phyloP scores from a whole-genome alignment of 2,888 invertebrate species.

The Lordiphosa andalusiaca region DNA sequence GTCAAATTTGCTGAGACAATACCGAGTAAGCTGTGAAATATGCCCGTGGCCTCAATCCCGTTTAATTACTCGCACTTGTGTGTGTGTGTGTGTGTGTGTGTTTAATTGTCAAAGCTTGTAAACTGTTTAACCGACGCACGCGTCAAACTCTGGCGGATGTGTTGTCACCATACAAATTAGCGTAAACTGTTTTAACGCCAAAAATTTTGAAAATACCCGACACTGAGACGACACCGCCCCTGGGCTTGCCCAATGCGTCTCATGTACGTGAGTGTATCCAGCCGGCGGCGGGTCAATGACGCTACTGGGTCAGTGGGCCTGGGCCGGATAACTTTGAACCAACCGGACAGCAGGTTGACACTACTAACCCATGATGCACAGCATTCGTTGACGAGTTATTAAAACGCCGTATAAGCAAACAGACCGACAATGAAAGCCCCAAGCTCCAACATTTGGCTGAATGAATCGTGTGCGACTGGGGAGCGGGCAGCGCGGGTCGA shows the following conservation, averaged over 20 bases:
- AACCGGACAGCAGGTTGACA: not conserved
- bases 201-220: slow-evolving; percentile 8
- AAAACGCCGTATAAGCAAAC: slow-evolving; percentile 70
- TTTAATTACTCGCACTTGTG: slow-evolving; percentile 52
- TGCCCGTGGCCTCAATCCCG: slow-evolving; percentile 64
- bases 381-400: slow-evolving; percentile 66
- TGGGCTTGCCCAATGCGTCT: slow-evolving; percentile 35
- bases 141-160: slow-evolving; percentile 51
- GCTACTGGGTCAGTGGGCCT: slow-evolving; percentile 36
- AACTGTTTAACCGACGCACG: slow-evolving; percentile 56
- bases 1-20: slow-evolving; percentile 10
- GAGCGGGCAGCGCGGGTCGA: slow-evolving; percentile 27
- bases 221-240: slow-evolving; percentile 22
- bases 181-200: slow-evolving; percentile 72
- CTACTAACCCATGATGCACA: slow-evolving; percentile 27
- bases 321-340: slow-evolving; percentile 15
- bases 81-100: slow-evolving; percentile 27
- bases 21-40: slow-evolving; percentile 16
- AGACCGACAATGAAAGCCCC: slow-evolving; percentile 45
- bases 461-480: slow-evolving; percentile 30
- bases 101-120: slow-evolving; percentile 67
- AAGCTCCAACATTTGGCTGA: slow-evolving; percentile 35
- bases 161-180: slow-evolving; percentile 72
- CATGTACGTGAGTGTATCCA: slow-evolving; percentile 29
- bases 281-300: slow-evolving; percentile 45